A percentile compares a stretch with the other conserved stretches of the same genome.
Conservation (phyloP, 2,797 vertebrate species). For the Amblyraja radiata region DNA sequence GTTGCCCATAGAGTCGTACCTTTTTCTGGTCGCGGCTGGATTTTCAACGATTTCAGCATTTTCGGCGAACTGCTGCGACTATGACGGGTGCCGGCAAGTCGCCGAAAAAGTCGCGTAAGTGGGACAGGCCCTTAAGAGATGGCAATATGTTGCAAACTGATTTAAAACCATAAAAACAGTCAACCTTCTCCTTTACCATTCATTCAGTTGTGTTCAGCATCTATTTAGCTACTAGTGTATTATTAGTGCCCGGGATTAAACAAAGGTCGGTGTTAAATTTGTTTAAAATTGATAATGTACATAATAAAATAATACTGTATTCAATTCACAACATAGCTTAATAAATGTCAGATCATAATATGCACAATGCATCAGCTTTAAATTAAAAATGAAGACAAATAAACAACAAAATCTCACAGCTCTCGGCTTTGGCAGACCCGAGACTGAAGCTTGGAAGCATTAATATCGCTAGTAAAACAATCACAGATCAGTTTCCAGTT, state of each 20-base stretch:
- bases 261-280: constrained; percentile 16
- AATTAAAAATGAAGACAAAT: constrained; percentile 29
- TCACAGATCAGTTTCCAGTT: constrained; percentile 7
- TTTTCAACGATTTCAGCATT: too few relatives aligned
- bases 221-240: not conserved
- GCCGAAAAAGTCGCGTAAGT: too few relatives aligned
- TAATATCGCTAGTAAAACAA: not conserved
- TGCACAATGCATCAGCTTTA: constrained; percentile 11
- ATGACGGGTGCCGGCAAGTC: too few relatives aligned
- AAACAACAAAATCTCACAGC: not conserved
- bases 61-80: too few relatives aligned
- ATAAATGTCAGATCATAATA: constrained; percentile 10
- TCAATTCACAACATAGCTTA: constrained; percentile 13
- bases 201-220: not conserved
- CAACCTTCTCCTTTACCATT: not conserved
- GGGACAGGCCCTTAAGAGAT: not conserved
- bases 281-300: constrained; percentile 4
- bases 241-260: not conserved
- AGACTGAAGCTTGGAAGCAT: not conserved
- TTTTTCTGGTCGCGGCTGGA: too few relatives aligned
- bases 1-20: too few relatives aligned
- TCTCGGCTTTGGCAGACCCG: not conserved
- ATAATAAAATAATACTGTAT: constrained; percentile 18
- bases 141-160: not conserved
- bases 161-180: not conserved